These are phyloP conservation scores for Megalopta genalis DNA, from an alignment of 1,140 invertebrate species.

Conservation along the genomic window DNA sequence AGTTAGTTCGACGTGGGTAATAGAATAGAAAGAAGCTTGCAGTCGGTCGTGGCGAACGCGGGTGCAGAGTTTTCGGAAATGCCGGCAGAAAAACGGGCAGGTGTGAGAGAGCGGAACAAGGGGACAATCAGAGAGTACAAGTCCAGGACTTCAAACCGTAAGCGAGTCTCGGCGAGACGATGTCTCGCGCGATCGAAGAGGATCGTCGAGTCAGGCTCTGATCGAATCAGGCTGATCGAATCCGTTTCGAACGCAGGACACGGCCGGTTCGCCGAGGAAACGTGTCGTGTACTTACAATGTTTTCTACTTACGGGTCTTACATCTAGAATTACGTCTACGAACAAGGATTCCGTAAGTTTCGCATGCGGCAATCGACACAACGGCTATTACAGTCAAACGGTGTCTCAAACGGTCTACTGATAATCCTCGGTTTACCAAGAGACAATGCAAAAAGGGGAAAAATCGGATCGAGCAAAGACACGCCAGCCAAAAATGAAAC, in stretches of 20 bases:
- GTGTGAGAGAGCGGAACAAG: not conserved
- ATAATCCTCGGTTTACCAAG: too few relatives aligned
- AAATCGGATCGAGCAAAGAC: constrained; percentile 16
- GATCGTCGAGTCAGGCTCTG: not conserved
- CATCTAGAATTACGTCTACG: not conserved
- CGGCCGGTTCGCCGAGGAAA: not conserved
- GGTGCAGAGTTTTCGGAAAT: not conserved
- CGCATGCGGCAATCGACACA: constrained; percentile 16
- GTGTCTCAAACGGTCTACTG: not conserved
- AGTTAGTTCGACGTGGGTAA: not conserved
- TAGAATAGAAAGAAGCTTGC: constrained; percentile 40
- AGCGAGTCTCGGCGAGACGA: not conserved
- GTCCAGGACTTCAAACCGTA: not conserved
- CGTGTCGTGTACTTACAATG: not conserved
- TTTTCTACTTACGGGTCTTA: constrained; percentile 15
- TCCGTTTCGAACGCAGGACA: not conserved
- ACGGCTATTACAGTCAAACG: not conserved
- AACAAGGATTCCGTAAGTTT: not conserved
- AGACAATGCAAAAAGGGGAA: not conserved
- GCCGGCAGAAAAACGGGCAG: not conserved
- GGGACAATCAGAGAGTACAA: not conserved
- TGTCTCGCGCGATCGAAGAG: not conserved
- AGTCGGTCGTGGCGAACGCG: not conserved
- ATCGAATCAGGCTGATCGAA: not conserved
- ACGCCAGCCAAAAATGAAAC: constrained; percentile 12